Evolutionary conservation across 92 coral and sea anemone species (phyloP).

Genomic region (Diadumene lineata): DNA sequence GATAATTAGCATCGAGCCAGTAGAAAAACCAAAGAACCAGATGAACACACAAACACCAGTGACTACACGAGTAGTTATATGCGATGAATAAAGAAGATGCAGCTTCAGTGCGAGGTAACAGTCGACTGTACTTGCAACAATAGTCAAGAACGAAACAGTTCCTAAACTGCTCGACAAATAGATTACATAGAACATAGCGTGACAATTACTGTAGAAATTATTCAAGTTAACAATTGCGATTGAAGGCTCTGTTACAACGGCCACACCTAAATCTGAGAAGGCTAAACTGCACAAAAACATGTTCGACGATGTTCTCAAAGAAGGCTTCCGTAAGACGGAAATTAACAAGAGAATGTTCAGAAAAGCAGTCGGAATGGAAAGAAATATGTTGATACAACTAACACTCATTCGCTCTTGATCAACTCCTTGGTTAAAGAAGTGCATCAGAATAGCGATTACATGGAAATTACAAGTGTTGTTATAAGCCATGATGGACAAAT

Average conservation of each 20-base stretch:
- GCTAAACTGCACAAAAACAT: conserved; percentile 24
- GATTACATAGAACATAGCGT: background rate
- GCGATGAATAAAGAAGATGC: conserved; percentile 23
- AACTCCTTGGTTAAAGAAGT: too few species aligned
- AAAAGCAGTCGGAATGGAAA: conserved; percentile 13
- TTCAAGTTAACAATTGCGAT: background rate
- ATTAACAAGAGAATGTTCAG: conserved; percentile 13
- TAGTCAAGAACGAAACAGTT: conserved; percentile 18
- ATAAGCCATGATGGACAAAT: background rate
- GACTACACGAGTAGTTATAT: conserved; percentile 2
- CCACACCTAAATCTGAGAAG: conserved; percentile 16
- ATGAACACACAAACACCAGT: background rate
- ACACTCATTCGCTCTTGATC: too few species aligned
- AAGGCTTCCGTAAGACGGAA: conserved; percentile 5
- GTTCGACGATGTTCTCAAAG: conserved; percentile 26
- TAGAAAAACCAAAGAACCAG: background rate
- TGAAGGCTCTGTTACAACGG: background rate
- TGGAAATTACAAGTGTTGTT: background rate
- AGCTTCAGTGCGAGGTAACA: conserved; percentile 24
- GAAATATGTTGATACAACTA: too few species aligned
- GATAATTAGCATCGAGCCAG: background rate
- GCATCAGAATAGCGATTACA: background rate
- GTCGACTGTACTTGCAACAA: conserved; percentile 28
- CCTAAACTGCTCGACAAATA: background rate
- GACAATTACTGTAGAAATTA: background rate